Evolutionary conservation across 2,797 vertebrate genomes (phyloP), one percentile per base, ranked within the genome.

Genomic region (Phrynocephalus guinanensis): DNA sequence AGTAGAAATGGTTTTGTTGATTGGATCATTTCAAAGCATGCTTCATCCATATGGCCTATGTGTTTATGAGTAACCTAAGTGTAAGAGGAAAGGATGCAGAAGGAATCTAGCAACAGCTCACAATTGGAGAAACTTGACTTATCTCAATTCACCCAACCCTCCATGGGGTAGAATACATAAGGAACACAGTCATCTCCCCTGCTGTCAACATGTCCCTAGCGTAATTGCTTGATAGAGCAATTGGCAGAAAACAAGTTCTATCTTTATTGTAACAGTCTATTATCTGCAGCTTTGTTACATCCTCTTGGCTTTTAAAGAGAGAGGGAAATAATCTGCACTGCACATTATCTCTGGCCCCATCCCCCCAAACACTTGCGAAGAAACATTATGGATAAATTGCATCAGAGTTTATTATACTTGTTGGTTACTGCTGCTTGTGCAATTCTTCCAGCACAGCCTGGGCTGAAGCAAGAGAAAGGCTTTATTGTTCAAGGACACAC

Each of bases 291-390:
- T 73, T 68, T 22, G 22, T 81, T 67, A 75, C 56, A 75, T 30
- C 28, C 52, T 20, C 63, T 81, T 73, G 30, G 67, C 5, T 73
- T 66, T 24, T 33, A 84, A 75, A 80, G 60, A 63, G 4, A 75
- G 30, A 10, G 44, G 73, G n/a, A 88, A 80, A 81, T 67, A 20
- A 68, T 85, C 79, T 88, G 38, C 77, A 85, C 22, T 20, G 26
- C 38, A 18, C 48, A 16, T n/a, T 71, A 22, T 13, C 56, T 38
- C 28, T n/a, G 6, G 26, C 9, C 52, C 9, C 52, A 56, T 22
- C 67, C n/a, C 16, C 33, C 24, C 38, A 79, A 68, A 24, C 13
- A 56, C n/a, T 24, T 77, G 44, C 13, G 28, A 52, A 15, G 80
- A 77, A 76, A 87, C 22, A 28, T 26, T 52, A 67, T 63, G 26